Percentiles rank a stretch among this genome's conserved stretches.
Conservation (phyloP, 2,888 invertebrate genomes). For the Philhelius pedissequus region DNA sequence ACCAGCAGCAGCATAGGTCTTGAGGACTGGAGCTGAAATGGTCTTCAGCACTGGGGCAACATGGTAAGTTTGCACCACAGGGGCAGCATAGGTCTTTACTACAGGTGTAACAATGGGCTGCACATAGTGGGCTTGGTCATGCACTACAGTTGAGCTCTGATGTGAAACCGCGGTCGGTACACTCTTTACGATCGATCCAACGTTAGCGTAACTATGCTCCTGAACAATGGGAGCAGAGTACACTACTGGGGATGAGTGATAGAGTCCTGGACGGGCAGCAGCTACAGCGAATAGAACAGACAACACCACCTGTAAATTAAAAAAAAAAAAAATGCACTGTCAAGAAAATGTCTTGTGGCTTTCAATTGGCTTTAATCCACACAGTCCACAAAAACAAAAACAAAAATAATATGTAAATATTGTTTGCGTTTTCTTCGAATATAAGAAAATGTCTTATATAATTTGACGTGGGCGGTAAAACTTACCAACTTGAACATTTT, state of each 20-base stretch:
- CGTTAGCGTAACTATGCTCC: constrained; percentile 74
- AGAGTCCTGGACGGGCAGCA: constrained; percentile 74
- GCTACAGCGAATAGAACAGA: constrained; percentile 74
- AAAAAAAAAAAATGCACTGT: not conserved
- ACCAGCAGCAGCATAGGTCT: constrained; percentile 33
- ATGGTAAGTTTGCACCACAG: constrained; percentile 24
- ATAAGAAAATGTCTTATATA: not conserved
- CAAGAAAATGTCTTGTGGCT: not conserved
- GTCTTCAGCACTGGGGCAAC: constrained; percentile 29
- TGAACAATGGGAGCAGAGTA: constrained; percentile 74
- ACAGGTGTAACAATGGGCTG: constrained; percentile 74
- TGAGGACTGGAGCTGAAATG: constrained; percentile 29
- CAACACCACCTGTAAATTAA: constrained; percentile 73
- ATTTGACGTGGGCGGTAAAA: constrained; percentile 39
- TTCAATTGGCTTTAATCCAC: no score
- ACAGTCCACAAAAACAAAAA: no score
- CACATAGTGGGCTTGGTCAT: constrained; percentile 75
- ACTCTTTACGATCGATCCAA: constrained; percentile 74
- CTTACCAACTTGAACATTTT: constrained; percentile 80
- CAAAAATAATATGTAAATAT: no score
- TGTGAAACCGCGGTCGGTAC: constrained; percentile 79
- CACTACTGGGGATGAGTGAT: constrained; percentile 68
- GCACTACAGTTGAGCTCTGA: constrained; percentile 80
- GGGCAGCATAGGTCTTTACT: constrained; percentile 70
- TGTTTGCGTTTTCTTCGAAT: no score